These are phyloP conservation scores for Syritta pipiens DNA, from an alignment of 2,888 invertebrate species.

Conservation along the genomic window DNA sequence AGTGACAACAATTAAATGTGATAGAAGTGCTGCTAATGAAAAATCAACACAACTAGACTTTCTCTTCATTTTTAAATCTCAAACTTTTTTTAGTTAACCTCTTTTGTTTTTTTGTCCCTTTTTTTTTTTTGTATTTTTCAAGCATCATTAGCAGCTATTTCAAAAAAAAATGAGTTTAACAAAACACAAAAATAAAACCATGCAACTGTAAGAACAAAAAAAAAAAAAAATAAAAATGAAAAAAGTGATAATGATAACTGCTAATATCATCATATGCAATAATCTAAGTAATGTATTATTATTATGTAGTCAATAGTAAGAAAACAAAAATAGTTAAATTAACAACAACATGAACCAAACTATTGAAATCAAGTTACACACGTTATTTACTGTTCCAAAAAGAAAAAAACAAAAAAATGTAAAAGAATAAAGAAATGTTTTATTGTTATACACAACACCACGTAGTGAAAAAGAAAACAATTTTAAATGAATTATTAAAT, in stretches of 20 bases:
- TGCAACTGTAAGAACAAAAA: neutral
- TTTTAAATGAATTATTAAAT: slow-evolving; percentile 56
- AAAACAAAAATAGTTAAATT: slow-evolving; percentile 63
- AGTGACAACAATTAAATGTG: slow-evolving; percentile 62
- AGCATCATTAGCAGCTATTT: slow-evolving; percentile 66
- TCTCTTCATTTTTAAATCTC: neutral
- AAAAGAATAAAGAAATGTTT: slow-evolving; percentile 12
- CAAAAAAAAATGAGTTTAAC: slow-evolving; percentile 28
- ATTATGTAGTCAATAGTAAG: slow-evolving; percentile 65
- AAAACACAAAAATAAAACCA: neutral
- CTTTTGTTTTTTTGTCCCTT: slow-evolving; percentile 12
- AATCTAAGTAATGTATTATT: slow-evolving; percentile 58
- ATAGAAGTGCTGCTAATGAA: slow-evolving; percentile 66
- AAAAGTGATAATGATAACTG: slow-evolving; percentile 62
- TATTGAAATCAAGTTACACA: slow-evolving; percentile 58
- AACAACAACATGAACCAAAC: slow-evolving; percentile 67
- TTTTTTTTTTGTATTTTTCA: slow-evolving; percentile 1
- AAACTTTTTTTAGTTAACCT: neutral
- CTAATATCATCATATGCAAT: slow-evolving; percentile 65
- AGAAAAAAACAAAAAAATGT: slow-evolving; percentile 35
- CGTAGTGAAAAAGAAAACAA: slow-evolving; percentile 60
- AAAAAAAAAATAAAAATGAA: slow-evolving; percentile 17
- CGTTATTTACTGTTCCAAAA: slow-evolving; percentile 49
- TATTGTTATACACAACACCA: slow-evolving; percentile 58
- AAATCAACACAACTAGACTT: slow-evolving; percentile 20